Conservation (phyloP, 2,888 invertebrate genomes). For the Archaeoteleia sp. region DNA sequence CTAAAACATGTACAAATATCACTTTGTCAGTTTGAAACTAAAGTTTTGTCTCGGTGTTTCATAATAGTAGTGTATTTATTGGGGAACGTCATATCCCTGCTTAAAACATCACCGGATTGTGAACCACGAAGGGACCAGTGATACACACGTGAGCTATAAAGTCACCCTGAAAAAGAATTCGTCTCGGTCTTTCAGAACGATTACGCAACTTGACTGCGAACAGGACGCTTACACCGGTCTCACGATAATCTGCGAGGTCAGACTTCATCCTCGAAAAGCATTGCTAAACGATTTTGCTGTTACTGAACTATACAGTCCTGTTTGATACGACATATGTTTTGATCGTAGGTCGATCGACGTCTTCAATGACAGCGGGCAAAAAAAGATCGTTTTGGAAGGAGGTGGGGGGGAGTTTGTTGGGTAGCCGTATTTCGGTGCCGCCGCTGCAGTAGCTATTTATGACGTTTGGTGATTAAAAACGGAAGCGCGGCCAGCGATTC, state of each 20-base stretch:
- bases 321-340: constrained; percentile 31
- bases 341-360: neutral
- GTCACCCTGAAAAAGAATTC: constrained; percentile 56
- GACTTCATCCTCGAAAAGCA: constrained; percentile 33
- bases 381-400: too few relatives aligned
- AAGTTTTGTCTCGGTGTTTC: too few relatives aligned
- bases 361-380: neutral
- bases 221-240: constrained; percentile 69
- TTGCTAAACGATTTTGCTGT: constrained; percentile 37
- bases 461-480: constrained; percentile 66
- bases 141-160: constrained; percentile 10
- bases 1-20: too few relatives aligned
- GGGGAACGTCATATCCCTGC: neutral
- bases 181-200: constrained; percentile 66
- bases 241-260: constrained; percentile 67
- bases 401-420: constrained; percentile 12
- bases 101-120: neutral
- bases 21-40: too few relatives aligned
- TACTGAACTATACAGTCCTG: neutral
- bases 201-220: constrained; percentile 72
- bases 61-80: neutral
- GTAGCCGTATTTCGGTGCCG: constrained; percentile 39
- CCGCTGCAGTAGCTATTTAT: constrained; percentile 52
- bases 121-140: neutral
- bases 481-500: constrained; percentile 65